Evolutionary conservation across 2,888 invertebrate genomes (phyloP).

Genomic region (Hedychridium roseum): DNA sequence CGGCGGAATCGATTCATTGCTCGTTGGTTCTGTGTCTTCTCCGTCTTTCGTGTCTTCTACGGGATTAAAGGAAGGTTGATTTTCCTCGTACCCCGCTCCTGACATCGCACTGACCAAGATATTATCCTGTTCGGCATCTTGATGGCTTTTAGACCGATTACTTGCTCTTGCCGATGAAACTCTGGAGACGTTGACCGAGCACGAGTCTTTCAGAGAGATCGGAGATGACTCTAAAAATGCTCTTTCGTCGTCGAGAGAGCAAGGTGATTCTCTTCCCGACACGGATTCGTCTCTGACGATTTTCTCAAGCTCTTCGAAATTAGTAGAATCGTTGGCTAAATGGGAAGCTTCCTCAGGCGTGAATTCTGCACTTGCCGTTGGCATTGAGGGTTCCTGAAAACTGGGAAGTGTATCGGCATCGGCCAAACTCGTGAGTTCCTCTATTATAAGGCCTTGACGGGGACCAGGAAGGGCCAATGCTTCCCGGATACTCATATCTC

Average conservation of each 20-base stretch:
- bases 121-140: too few species aligned
- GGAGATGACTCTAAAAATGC: constrained; percentile 6
- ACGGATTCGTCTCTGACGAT: constrained; percentile 4
- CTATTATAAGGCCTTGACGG: constrained; percentile 48
- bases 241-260: constrained; percentile 3
- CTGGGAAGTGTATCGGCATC: constrained; percentile 8
- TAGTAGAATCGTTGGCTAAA: constrained; percentile 8
- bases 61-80: too few species aligned
- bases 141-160: too few species aligned
- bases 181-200: too few species aligned
- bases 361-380: constrained; percentile 1
- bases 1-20: background rate
- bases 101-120: too few species aligned
- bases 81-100: too few species aligned
- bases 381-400: background rate
- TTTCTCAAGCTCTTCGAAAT: constrained; percentile 12
- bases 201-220: too few species aligned
- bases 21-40: too few species aligned
- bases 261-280: too few species aligned
- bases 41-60: too few species aligned
- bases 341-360: constrained; percentile 1
- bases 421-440: constrained; percentile 46
- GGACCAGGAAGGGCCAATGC: constrained; percentile 36
- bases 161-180: too few species aligned
- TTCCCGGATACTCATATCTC: constrained; percentile 31